phyloP scores from a whole-genome alignment of 2,797 vertebrate genomes.

The Diglossa cyanea region DNA sequence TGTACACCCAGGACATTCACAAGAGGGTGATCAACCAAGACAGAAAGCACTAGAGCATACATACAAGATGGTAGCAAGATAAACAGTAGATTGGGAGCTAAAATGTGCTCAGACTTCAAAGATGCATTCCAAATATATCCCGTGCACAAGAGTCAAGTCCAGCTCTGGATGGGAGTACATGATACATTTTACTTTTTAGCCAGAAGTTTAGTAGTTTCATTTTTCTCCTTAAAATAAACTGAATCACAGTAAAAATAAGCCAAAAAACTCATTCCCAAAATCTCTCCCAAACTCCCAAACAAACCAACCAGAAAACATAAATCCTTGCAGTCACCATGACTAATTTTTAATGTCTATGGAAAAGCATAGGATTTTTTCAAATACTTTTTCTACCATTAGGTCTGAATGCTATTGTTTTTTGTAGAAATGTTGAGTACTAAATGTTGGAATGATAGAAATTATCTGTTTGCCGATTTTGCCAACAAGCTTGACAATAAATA shows the following conservation, averaged over 20 bases:
- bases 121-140: neutral
- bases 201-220: neutral
- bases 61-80: accelerated
- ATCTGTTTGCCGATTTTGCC: neutral
- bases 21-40: neutral
- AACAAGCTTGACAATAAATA: neutral
- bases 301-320: neutral
- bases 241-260: neutral
- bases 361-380: neutral
- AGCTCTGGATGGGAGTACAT: neutral
- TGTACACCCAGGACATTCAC: neutral
- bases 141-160: neutral
- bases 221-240: neutral
- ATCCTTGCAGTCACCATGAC: accelerated
- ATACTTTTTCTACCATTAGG: neutral
- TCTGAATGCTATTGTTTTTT: neutral
- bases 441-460: neutral
- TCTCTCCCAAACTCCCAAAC: accelerated
- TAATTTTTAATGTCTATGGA: neutral
- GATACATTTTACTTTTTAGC: neutral
- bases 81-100: neutral
- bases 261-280: neutral
- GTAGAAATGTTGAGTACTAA: neutral
- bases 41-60: neutral
- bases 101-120: neutral